A percentile compares a stretch with the other conserved stretches of the same genome.
These are phyloP conservation scores for Scomber scombrus DNA, from an alignment of 2,113 vertebrate species.

Conservation along the genomic window DNA sequence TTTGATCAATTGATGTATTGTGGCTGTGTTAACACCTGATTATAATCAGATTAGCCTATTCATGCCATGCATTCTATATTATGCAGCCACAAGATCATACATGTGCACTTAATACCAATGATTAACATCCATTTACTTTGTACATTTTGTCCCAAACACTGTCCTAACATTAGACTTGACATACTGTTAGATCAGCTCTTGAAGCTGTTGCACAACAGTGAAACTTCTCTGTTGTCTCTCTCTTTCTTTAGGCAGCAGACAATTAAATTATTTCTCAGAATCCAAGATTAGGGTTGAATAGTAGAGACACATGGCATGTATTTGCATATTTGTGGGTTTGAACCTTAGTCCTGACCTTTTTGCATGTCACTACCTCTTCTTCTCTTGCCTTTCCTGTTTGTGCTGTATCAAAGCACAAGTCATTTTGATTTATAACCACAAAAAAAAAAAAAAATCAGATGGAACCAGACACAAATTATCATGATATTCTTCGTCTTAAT, in stretches of 20 bases:
- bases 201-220: constrained; percentile 1
- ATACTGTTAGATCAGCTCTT: constrained; percentile 9
- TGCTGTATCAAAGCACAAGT: constrained; percentile 15
- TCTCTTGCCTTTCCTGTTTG: constrained; percentile 23
- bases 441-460: background rate
- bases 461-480: background rate
- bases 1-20: background rate
- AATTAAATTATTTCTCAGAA: constrained; percentile 9
- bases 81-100: constrained; percentile 8
- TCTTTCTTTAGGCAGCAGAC: background rate
- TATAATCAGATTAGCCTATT: constrained; percentile 23
- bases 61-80: constrained; percentile 22
- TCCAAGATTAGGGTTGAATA: constrained; percentile 5
- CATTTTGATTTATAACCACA: background rate
- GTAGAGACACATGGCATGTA: background rate
- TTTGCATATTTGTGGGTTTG: constrained; percentile 10
- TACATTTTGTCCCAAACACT: constrained; percentile 30
- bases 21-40: constrained; percentile 16
- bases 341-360: constrained; percentile 10
- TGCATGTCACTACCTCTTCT: constrained; percentile 21
- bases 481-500: background rate
- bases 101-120: constrained; percentile 19
- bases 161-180: constrained; percentile 13
- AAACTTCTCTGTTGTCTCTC: background rate
- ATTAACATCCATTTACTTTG: constrained; percentile 32